Evolutionary conservation across 2,888 invertebrate genomes (phyloP).

Genomic region (Amblyteles armatorius): DNA sequence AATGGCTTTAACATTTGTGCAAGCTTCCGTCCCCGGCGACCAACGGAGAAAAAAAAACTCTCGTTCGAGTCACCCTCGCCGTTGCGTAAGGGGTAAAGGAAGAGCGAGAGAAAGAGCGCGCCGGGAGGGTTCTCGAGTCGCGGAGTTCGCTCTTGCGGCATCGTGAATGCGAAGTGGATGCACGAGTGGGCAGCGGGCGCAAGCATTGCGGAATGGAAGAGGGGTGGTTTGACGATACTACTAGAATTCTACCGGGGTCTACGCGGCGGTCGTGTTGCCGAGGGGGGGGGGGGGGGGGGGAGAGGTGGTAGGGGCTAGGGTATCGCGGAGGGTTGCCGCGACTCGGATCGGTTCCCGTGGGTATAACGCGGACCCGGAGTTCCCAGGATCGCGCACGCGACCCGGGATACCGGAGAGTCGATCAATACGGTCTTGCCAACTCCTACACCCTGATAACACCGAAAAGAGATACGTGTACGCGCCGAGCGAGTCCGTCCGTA

Average conservation of each 20-base stretch:
- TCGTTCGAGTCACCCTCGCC: constrained; percentile 13
- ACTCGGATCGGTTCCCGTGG: constrained; percentile 79
- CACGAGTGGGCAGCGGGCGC: constrained; percentile 67
- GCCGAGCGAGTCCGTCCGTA: constrained; percentile 49
- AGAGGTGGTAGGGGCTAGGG: not conserved
- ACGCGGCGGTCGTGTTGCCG: constrained; percentile 7
- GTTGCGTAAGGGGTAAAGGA: not conserved
- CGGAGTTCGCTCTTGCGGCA: constrained; percentile 61
- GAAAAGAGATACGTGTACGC: constrained; percentile 74
- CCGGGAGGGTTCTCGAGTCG: constrained; percentile 54
- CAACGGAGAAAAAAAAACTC: not conserved
- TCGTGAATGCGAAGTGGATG: constrained; percentile 74
- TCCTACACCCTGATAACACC: constrained; percentile 66
- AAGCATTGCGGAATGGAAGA: constrained; percentile 58
- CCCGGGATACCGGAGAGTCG: constrained; percentile 75
- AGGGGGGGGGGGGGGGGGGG: constrained; percentile 3
- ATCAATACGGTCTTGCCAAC: constrained; percentile 79
- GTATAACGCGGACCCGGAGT: constrained; percentile 79
- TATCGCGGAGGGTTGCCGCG: constrained; percentile 53
- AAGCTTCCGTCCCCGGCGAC: not conserved
- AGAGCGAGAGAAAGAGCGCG: not conserved
- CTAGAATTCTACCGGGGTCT: constrained; percentile 14
- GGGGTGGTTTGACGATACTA: constrained; percentile 32
- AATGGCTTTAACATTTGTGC: not conserved
- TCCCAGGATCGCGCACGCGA: constrained; percentile 83